Conservation (phyloP, 2,888 invertebrate species). For the Cactoblastis cactorum region DNA sequence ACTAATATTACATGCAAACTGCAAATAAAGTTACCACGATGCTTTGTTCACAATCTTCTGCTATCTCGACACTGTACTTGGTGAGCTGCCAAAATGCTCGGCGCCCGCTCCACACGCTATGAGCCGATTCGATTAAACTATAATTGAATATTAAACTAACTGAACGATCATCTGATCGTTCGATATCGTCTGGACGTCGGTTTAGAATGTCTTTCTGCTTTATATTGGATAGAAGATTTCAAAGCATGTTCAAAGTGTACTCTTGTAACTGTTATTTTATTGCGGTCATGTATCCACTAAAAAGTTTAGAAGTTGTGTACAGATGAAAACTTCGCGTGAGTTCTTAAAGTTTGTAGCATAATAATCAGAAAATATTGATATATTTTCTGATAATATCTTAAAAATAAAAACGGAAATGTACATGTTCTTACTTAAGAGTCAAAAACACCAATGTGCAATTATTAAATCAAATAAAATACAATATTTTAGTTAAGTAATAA, state of each 20-base stretch:
- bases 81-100: conserved; percentile 49
- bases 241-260: not conserved
- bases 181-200: not conserved
- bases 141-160: conserved; percentile 10
- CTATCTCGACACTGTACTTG: conserved; percentile 50
- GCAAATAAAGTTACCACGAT: conserved; percentile 7
- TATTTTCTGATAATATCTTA: too few species aligned
- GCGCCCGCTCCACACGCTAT: conserved; percentile 15
- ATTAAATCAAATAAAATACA: too few species aligned
- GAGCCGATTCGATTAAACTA: conserved; percentile 14
- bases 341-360: too few species aligned
- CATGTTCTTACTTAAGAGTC: too few species aligned
- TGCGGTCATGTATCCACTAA: not conserved
- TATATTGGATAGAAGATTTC: not conserved
- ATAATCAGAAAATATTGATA: too few species aligned
- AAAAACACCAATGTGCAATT: too few species aligned
- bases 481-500: too few species aligned
- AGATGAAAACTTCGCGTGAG: too few species aligned
- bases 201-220: not conserved
- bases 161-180: conserved; percentile 3
- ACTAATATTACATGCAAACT: conserved; percentile 4
- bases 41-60: conserved; percentile 19
- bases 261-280: not conserved
- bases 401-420: too few species aligned
- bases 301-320: too few species aligned